Conservation (phyloP, 2,797 vertebrate genomes). For the Danionella dracula region DNA sequence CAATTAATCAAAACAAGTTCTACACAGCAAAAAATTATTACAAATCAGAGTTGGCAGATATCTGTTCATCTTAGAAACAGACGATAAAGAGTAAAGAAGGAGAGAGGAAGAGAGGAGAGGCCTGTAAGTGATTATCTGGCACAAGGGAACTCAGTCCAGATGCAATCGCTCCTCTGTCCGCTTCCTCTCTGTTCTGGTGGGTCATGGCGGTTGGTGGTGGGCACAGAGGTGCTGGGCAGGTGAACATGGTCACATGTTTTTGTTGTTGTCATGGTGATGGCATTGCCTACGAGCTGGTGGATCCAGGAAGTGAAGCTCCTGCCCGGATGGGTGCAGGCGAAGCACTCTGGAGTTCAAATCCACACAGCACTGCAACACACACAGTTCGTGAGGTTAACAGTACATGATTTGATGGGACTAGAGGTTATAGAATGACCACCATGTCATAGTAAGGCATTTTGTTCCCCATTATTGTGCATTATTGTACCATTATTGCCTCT, state of each 20-base stretch:
- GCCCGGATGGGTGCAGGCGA: constrained; percentile 67
- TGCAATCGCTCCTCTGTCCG: background rate
- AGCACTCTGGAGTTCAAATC: constrained; percentile 79
- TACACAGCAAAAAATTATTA: constrained; percentile 16
- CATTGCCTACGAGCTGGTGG: constrained; percentile 53
- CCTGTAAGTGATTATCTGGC: constrained; percentile 50
- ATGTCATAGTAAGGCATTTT: too few species aligned
- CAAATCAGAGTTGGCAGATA: constrained; percentile 35
- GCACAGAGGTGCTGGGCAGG: constrained; percentile 16
- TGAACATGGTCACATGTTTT: constrained; percentile 66
- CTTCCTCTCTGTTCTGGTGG: constrained; percentile 20
- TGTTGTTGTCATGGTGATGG: constrained; percentile 66
- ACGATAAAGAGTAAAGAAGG: constrained; percentile 53
- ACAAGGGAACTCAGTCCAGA: constrained; percentile 53
- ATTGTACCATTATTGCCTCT: too few species aligned
- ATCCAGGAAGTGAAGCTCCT: constrained; percentile 82
- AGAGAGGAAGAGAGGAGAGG: background rate
- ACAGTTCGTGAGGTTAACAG: too few species aligned
- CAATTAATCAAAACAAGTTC: constrained; percentile 46
- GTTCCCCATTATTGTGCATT: too few species aligned
- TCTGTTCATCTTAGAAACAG: constrained; percentile 47
- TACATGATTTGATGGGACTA: too few species aligned
- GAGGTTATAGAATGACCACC: too few species aligned
- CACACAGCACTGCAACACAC: constrained; percentile 77
- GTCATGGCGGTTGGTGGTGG: background rate